Percentiles rank a stretch among this genome's conserved stretches.
Evolutionary conservation across 2,888 invertebrate genomes (phyloP).

Genomic region (Agonopterix alstromeriana): DNA sequence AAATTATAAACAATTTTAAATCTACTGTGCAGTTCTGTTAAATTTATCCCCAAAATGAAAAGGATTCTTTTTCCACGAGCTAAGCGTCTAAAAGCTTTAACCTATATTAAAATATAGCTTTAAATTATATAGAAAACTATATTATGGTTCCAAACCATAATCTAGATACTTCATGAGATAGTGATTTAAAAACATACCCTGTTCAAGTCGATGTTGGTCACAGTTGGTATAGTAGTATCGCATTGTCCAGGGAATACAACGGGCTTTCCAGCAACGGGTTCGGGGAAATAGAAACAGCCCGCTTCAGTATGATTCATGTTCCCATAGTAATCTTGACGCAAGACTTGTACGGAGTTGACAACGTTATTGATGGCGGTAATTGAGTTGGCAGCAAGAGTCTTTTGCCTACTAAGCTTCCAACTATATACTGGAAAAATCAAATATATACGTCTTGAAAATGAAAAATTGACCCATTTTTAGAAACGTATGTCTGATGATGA

Average conservation of each 20-base stretch:
- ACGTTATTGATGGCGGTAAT: conserved; percentile 22
- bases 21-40: neutral
- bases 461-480: too few species aligned
- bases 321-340: conserved; percentile 31
- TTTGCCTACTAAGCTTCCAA: conserved; percentile 44
- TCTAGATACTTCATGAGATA: too few species aligned
- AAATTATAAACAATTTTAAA: neutral
- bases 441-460: neutral
- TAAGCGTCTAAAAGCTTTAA: too few species aligned
- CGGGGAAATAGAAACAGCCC: conserved; percentile 61
- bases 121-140: too few species aligned
- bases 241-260: conserved; percentile 49
- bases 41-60: neutral
- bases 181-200: conserved; percentile 16
- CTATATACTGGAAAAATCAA: conserved; percentile 22
- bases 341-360: conserved; percentile 24
- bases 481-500: too few species aligned
- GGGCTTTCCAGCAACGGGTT: conserved; percentile 53
- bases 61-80: too few species aligned
- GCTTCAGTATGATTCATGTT: conserved; percentile 23
- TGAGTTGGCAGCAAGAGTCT: conserved; percentile 18
- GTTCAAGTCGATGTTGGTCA: conserved; percentile 31
- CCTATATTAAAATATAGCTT: neutral
- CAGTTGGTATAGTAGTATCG: conserved; percentile 23
- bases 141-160: too few species aligned